Conservation (phyloP, 2,797 vertebrate genomes). For the Notoglanidium macrostoma region DNA sequence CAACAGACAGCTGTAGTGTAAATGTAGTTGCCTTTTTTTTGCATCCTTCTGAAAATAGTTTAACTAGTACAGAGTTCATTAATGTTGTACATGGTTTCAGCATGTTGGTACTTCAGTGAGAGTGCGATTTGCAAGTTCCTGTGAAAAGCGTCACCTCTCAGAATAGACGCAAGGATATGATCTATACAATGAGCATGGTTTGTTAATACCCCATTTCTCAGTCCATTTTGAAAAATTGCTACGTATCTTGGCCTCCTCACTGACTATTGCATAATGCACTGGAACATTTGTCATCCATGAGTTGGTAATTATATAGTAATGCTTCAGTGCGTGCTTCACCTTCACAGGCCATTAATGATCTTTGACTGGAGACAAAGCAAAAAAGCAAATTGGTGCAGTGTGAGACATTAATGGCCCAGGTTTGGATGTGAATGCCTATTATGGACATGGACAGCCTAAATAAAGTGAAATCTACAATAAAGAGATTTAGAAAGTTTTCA, state of each 20-base stretch:
- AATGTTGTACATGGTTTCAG: neutral
- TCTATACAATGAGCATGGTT: neutral
- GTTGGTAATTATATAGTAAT: conserved; percentile 7
- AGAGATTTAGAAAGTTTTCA: neutral
- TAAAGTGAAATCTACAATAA: neutral
- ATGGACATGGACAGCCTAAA: neutral
- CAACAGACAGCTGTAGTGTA: neutral
- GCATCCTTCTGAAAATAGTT: neutral
- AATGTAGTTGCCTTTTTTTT: neutral
- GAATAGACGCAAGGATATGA: neutral
- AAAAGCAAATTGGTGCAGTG: neutral
- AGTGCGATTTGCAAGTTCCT: neutral
- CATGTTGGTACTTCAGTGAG: neutral
- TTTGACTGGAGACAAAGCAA: neutral
- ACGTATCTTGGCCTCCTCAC: conserved; percentile 2
- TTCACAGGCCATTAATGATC: conserved; percentile 7
- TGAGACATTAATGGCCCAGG: neutral
- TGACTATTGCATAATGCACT: conserved; percentile 58
- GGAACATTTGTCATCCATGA: conserved; percentile 17
- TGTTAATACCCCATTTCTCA: neutral
- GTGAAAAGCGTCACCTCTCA: conserved; percentile 21
- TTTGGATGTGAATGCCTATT: neutral
- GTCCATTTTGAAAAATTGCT: neutral
- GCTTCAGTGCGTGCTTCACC: neutral
- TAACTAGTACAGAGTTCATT: neutral